Conservation (phyloP, 2,797 vertebrate species). For the Neosilurus hyrtlii region DNA sequence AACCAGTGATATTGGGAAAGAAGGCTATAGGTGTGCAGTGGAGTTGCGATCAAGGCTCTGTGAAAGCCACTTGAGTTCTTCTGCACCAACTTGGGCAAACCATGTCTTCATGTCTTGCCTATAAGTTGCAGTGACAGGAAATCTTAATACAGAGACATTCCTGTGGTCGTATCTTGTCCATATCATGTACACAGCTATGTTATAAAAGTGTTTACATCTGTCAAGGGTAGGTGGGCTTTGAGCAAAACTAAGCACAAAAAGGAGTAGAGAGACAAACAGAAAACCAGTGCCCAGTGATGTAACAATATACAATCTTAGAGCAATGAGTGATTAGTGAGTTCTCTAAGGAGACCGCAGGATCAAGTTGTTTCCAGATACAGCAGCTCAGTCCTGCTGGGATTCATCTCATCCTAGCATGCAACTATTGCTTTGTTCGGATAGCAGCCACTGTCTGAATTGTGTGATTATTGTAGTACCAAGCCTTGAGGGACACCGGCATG, state of each 20-base stretch:
- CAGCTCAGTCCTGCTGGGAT: not conserved
- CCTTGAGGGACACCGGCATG: not conserved
- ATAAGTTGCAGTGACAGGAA: not conserved
- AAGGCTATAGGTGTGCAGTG: not conserved
- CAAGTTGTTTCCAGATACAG: not conserved
- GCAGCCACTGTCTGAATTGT: not conserved
- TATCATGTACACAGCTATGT: not conserved
- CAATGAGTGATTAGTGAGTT: not conserved
- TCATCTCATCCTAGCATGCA: not conserved
- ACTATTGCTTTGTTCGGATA: not conserved
- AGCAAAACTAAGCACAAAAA: not conserved
- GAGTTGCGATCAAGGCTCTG: not conserved
- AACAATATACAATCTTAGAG: not conserved
- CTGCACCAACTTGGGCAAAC: not conserved
- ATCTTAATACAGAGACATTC: not conserved
- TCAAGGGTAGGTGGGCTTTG: not conserved
- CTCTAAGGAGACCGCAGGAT: not conserved
- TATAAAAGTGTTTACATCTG: not conserved
- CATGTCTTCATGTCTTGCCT: not conserved
- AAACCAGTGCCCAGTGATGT: not conserved
- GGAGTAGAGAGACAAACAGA: not conserved
- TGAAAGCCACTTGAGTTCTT: not conserved
- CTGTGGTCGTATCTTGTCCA: not conserved
- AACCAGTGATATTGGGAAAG: not conserved
- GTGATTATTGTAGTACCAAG: not conserved